Percentiles rank a stretch among this genome's conserved stretches.
Conservation (phyloP, 2,113 vertebrate genomes). For the Numenius arquata region DNA sequence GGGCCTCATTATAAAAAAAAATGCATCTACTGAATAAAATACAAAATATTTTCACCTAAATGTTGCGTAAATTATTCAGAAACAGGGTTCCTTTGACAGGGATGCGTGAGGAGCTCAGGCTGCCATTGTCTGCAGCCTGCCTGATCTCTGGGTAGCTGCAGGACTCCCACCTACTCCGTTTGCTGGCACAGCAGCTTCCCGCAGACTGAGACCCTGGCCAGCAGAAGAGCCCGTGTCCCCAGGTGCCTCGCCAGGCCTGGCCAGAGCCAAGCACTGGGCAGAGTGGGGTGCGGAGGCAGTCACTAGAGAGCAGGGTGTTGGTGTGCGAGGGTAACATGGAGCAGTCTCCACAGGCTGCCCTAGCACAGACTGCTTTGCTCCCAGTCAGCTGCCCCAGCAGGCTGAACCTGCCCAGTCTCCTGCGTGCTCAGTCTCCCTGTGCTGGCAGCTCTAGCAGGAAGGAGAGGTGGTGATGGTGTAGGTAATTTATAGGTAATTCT, state of each 20-base stretch:
- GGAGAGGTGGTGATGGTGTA: not conserved
- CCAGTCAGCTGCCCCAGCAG: not conserved
- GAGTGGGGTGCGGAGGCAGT: not conserved
- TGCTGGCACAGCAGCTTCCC: not conserved
- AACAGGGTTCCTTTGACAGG: constrained; percentile 28
- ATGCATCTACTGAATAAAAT: constrained; percentile 57
- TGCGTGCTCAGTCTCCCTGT: rapidly evolving
- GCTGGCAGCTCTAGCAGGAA: rapidly evolving
- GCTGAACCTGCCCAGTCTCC: not conserved
- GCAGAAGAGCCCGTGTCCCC: not conserved
- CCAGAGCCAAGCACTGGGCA: not conserved
- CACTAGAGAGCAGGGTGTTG: not conserved
- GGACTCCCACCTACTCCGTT: not conserved
- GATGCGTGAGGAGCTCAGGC: not conserved
- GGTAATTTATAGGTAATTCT: not conserved
- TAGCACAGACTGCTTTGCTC: not conserved
- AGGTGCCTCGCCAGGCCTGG: not conserved
- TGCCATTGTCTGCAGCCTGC: not conserved
- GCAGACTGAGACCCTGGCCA: not conserved
- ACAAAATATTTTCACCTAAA: constrained; percentile 71
- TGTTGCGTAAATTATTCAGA: constrained; percentile 54
- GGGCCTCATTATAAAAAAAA: constrained; percentile 57
- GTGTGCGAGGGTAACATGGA: rapidly evolving
- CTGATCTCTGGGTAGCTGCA: not conserved
- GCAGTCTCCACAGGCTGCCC: not conserved